Percentiles rank a stretch among this genome's conserved stretches.
Conservation (phyloP, 1,140 invertebrate species). For the Pogonomyrmex californicus region DNA sequence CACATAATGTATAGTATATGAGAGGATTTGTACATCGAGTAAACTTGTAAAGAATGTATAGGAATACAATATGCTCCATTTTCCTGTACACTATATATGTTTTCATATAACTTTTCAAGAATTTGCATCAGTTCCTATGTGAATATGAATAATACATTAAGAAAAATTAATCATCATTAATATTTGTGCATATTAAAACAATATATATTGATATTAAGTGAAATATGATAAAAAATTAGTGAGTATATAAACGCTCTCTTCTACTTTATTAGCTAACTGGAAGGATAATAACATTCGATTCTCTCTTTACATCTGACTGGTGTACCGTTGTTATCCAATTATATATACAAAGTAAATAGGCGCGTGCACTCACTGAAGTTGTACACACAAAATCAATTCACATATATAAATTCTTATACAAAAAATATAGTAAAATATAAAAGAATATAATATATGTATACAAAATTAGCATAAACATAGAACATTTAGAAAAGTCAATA, state of each 20-base stretch:
- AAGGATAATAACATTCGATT: slow-evolving; percentile 66
- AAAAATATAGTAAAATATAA: slow-evolving; percentile 16
- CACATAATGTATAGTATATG: slow-evolving; percentile 72
- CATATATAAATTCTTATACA: not conserved
- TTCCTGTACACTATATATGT: slow-evolving; percentile 67
- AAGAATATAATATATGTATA: slow-evolving; percentile 49
- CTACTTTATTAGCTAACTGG: slow-evolving; percentile 64
- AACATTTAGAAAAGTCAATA: slow-evolving; percentile 43
- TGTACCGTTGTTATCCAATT: slow-evolving; percentile 72
- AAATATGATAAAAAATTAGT: slow-evolving; percentile 67
- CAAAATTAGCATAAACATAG: slow-evolving; percentile 46
- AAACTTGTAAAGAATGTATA: slow-evolving; percentile 79
- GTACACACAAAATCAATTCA: slow-evolving; percentile 23
- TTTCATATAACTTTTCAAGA: slow-evolving; percentile 70
- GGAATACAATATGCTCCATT: slow-evolving; percentile 73
- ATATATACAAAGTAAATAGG: slow-evolving; percentile 18
- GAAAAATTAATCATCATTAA: slow-evolving; percentile 64
- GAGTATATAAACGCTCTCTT: slow-evolving; percentile 47
- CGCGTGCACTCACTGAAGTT: not conserved
- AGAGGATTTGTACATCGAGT: slow-evolving; percentile 63
- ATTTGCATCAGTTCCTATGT: slow-evolving; percentile 71
- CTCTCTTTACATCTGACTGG: slow-evolving; percentile 58
- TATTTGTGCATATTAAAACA: slow-evolving; percentile 39
- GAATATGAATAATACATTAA: slow-evolving; percentile 64
- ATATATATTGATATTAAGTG: slow-evolving; percentile 62